Evolutionary conservation across 2,888 invertebrate species (phyloP), one percentile per base, ranked within the genome.

Genomic region (Yponomeuta evonymella): DNA sequence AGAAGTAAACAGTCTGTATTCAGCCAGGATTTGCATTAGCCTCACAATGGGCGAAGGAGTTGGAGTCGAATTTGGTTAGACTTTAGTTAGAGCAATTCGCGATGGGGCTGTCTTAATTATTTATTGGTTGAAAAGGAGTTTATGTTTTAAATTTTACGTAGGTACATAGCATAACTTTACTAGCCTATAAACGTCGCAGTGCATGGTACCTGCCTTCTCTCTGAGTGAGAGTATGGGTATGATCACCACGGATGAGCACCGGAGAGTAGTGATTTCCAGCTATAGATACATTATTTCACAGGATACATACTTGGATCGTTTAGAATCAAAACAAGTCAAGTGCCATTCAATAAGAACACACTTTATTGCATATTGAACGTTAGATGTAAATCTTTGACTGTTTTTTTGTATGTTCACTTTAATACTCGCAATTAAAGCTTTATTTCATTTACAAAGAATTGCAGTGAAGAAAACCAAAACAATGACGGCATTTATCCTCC

Each of bases 1-100:
- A 87, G 89, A 88, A 88, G 87, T 88, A 89, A 89, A 90, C 88
- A 89, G 87, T 83, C 83, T 82, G 87, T 85, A 89, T 89, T 89
- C 87, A 86, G 76, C 82, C 80, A 79, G 81, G 84, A 88, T 88
- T 89, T 88, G 85, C 86, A 84, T 89, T 88, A 81, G 79, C 78
- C 79, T 81, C 77, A 85, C 89, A 86, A 87, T 85, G 83, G 80
- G 74, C 73, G 76, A 78, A 83, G 82, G 84, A 84, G 83, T 84
- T 84, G 78, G 79, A 77, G 76, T 84, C 82, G 82, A 79, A 82
- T 82, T 80, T 75, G 75, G 77, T 80, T 81, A 79, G 64, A 58
- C 15, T 58, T 58, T 15, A 51, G 51, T 58, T 15, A 51, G 51
- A 15, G 51, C 12, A 15, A 58, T 58, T 58, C 15, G 15, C 15